phyloP scores from a whole-genome alignment of 1,140 invertebrate genomes.

The Aphaenogaster ashmeadi region DNA sequence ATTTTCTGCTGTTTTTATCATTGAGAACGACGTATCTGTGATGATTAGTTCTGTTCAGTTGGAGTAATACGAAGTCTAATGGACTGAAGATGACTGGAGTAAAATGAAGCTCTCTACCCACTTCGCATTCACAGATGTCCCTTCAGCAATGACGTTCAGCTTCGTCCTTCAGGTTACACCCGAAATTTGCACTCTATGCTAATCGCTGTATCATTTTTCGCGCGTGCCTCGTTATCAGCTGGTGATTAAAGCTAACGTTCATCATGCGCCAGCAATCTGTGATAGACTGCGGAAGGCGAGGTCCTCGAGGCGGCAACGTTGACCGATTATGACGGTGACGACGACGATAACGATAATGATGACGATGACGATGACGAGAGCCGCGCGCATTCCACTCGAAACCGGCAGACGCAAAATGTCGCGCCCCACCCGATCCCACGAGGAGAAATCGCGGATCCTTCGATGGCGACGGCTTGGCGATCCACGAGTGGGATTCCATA shows the following conservation, averaged over 20 bases:
- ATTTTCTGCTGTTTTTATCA: conserved; percentile 33
- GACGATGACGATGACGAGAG: conserved; percentile 60
- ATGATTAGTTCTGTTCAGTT: conserved; percentile 54
- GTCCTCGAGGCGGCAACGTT: conserved; percentile 29
- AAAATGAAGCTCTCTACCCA: neutral
- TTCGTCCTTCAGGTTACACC: neutral
- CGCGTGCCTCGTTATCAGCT: conserved; percentile 40
- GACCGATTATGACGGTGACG: conserved; percentile 18
- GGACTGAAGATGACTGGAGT: conserved; percentile 23
- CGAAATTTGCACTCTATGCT: neutral
- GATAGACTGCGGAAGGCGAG: conserved; percentile 62
- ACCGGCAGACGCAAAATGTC: conserved; percentile 35
- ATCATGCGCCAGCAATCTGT: conserved; percentile 68
- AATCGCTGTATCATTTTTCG: neutral
- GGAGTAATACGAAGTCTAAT: conserved; percentile 17
- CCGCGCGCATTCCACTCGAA: conserved; percentile 36
- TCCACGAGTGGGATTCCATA: conserved; percentile 79
- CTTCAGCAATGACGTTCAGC: neutral
- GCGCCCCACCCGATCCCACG: conserved; percentile 5
- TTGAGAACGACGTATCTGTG: conserved; percentile 56
- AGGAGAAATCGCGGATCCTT: conserved; percentile 58
- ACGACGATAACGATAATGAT: conserved; percentile 19
- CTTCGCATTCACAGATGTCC: conserved; percentile 25
- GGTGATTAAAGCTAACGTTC: conserved; percentile 22
- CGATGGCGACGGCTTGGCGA: conserved; percentile 41